Evolutionary conservation across 1,140 invertebrate genomes (phyloP), one percentile per base, ranked within the genome.

Genomic region (Drosophila busckii): DNA sequence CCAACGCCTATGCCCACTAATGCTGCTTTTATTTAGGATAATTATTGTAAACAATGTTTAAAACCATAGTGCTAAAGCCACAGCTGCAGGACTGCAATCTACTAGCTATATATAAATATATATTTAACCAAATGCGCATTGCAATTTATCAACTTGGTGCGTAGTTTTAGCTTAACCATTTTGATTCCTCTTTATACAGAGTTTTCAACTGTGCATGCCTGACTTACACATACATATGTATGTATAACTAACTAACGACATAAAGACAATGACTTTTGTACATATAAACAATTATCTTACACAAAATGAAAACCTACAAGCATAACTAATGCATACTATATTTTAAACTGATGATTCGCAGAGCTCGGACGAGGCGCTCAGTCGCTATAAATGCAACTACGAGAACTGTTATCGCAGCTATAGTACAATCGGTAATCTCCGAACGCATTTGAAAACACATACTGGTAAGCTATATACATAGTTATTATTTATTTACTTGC

Each of bases 391-490:
- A 73, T 98, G 97, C 89, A 93, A 97, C 88, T 97, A 94, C 88
- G 92, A 94, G 55, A 95, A 94, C 1, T 98, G 97, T 88, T 89
- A 90, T 54, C 90, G 96, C 65, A 96, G 94, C 13, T 98, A 98
- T 85, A 98, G 95, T 73, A 98, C 97, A 4, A 92, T 96, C 59
- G 97, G 97, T 38, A 98, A 98, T 89, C 89, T 98, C 38, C 92
- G 96, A 82, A 98, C 96, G 40, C 97, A 98, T 88, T 93, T 97
- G 90, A 98, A 98, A 91, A 97, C 95, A 50, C 97, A 98, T 80
- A 96, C 93, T 93, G 96, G 97, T 97, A 89, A 87, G 58, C 63
- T 17, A 4, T 25, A 13, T 58, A 13, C 49, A 23, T 17, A 17
- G 2, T 2, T 38, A 49, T 4, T 22, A n/a, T 16, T 13, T 26